phyloP scores from a whole-genome alignment of 2,888 invertebrate genomes.

The Leptothorax acervorum region DNA sequence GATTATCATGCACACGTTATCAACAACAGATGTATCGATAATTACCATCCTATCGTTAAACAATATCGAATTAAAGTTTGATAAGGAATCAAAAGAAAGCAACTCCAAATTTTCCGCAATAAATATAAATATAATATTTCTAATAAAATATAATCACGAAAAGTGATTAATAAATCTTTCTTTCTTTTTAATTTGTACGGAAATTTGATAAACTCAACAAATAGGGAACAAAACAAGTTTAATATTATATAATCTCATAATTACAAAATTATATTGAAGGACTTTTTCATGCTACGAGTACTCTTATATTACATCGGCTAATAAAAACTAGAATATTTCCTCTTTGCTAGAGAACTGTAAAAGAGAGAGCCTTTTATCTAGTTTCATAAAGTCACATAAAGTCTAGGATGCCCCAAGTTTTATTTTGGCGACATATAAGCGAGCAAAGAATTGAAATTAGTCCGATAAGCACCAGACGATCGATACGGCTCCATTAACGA shows the following conservation, averaged over 20 bases:
- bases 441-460: slow-evolving; percentile 39
- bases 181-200: background rate
- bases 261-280: background rate
- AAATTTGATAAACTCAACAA: background rate
- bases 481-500: slow-evolving; percentile 56
- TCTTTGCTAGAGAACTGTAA: background rate
- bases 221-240: background rate
- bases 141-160: background rate
- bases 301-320: background rate
- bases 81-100: slow-evolving; percentile 6
- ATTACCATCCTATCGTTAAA: slow-evolving; percentile 32
- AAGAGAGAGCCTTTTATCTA: background rate
- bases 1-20: slow-evolving; percentile 30
- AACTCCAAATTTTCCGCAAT: background rate
- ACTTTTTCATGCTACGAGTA: background rate
- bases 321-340: background rate
- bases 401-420: background rate
- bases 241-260: background rate
- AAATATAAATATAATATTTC: background rate
- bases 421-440: slow-evolving; percentile 12
- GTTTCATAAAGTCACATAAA: slow-evolving; percentile 4
- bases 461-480: slow-evolving; percentile 39
- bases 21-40: slow-evolving; percentile 33
- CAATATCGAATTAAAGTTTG: slow-evolving; percentile 24
- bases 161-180: background rate